Evolutionary conservation across 2,888 invertebrate genomes (phyloP), one percentile per base, ranked within the genome.

Genomic region (Xanthia icteritia): DNA sequence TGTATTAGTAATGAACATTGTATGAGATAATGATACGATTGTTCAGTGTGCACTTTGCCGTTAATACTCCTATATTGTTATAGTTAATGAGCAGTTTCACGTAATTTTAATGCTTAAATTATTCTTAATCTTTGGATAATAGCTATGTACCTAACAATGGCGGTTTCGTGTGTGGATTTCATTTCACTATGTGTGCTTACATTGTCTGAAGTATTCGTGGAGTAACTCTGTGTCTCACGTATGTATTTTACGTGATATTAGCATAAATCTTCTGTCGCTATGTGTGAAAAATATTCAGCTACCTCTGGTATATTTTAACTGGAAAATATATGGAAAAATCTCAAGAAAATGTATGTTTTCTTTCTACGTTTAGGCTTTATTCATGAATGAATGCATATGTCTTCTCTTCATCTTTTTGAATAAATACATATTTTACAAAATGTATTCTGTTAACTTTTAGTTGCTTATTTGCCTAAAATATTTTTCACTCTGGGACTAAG

Each of bases 11-110:
- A 70, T 76, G 71, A 72, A 61, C 67, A 68, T 66, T 72, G 65
- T 78, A 82, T 70, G 75, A 84, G 73, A 82, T 84, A 86, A 88
- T 86, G 75, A 73, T 76, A 79, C 76, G 56, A 86, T 85, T 83
- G 82, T 85, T 88, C 77, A 39, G 31, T 60, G 66, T 68, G 45
- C 58, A 48, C 23, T 73, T 84, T 39, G 23, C 64, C 31, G 64
- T 81, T 74, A 79, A 77, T 61, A 13, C 17, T 42, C 36, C 51
- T 67, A 60, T 76, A 67, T 60, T 73, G 75, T 73, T 78, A 39
- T 63, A 45, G 68, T 54, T 79, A 79, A 83, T 73, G 51, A 71
- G 54, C 60, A 63, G 51, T 78, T 76, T 64, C 66, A 48, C 64
- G 45, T 74, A 17, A 77, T 72, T 72, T 80, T 60, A 68, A 63